These are phyloP conservation scores for Dione juno DNA, from an alignment of 2,888 invertebrate genomes.

Conservation along the genomic window DNA sequence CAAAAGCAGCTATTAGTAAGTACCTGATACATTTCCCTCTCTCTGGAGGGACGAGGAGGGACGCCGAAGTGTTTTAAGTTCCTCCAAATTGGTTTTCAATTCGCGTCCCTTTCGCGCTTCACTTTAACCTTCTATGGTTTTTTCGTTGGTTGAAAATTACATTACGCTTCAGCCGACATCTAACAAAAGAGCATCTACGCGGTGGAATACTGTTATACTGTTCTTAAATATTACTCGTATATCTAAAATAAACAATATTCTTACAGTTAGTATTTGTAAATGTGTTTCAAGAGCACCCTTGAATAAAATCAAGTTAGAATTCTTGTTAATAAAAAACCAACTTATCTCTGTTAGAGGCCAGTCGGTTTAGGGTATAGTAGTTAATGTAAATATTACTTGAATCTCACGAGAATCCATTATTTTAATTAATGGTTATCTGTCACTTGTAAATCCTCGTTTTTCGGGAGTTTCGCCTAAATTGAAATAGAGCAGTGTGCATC, in stretches of 20 bases:
- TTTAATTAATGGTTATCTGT: constrained; percentile 19
- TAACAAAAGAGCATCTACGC: constrained; percentile 13
- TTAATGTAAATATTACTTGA: no score
- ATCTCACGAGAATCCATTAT: constrained; percentile 13
- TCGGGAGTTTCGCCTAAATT: constrained; percentile 5
- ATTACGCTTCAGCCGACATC: not conserved
- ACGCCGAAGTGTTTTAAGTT: constrained; percentile 42
- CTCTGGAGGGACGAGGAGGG: constrained; percentile 30
- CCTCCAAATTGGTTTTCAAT: constrained; percentile 43
- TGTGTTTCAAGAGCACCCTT: not conserved
- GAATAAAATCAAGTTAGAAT: not conserved
- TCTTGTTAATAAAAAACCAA: no score
- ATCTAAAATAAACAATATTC: not conserved
- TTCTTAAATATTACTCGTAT: not conserved
- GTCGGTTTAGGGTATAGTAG: no score
- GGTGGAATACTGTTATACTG: not conserved
- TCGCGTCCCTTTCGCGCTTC: constrained; percentile 35
- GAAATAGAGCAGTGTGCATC: constrained; percentile 12
- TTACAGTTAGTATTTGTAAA: not conserved
- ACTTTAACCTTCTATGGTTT: constrained; percentile 27
- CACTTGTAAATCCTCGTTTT: constrained; percentile 1
- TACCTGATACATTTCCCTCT: constrained; percentile 37
- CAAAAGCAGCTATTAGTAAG: constrained; percentile 38
- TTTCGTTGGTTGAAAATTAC: constrained; percentile 25
- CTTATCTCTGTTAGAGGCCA: no score